Evolutionary conservation across 2,888 invertebrate genomes (phyloP), one percentile per base, ranked within the genome.

Genomic region (Brachypterus glaber): DNA sequence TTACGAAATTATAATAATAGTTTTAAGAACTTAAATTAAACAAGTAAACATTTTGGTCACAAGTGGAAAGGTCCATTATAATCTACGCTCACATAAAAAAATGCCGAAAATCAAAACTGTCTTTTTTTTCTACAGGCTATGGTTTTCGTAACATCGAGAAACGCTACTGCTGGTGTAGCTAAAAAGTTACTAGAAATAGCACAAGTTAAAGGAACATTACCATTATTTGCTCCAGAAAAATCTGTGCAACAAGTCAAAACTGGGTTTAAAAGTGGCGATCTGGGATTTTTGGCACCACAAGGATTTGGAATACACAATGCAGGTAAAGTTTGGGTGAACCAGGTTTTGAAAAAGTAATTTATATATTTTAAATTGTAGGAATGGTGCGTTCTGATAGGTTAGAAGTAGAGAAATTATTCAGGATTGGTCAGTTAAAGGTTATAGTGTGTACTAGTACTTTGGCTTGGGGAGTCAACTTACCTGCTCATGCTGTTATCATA

Each of bases 401-500:
- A 21, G 59, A 58, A 48, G 54, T 59, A 4, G 97, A 98, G 64
- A 86, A 84, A 60, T 83, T 85, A 54, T 98, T 98, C 60, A 68
- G 82, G 0, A 84, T 85, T 39, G 96, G 96, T 0, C 75, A 82
- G 45, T 79, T 93, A 41, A 87, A 82, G 59, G 91, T 87, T 1
- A 69, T 99, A 2, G 87, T 93, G 5, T 97, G 97, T 61, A 99
- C 98, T 0, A 89, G 98, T 0, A 99, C 98, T 0, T 70, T 99
- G 17, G 98, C 98, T 16, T 99, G 98, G 98, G 98, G 98, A 51
- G 97, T 99, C 3, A 99, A 99, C 69, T 72, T 99, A 47, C 98
- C 98, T 0, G 98, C 98, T 0, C 96, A 97, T 63, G 96, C 92
- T 17, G 97, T 98, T 45, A 79, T 98, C 33, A 95, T 95, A 46